Evolutionary conservation across 2,113 vertebrate genomes (phyloP).

Genomic region (Tachuris rubrigastra): DNA sequence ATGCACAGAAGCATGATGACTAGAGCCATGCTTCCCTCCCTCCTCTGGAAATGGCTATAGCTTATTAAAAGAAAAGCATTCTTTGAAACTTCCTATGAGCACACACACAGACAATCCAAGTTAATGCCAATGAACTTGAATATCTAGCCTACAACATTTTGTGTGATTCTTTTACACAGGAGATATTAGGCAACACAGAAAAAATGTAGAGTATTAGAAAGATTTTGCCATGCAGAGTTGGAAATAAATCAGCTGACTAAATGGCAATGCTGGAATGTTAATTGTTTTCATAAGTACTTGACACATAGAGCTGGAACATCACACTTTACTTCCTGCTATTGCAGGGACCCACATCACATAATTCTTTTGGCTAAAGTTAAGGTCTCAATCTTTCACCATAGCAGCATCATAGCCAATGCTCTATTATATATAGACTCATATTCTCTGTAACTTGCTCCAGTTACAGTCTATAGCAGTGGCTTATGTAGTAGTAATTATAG

Average conservation of each 20-base stretch:
- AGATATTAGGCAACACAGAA: not conserved
- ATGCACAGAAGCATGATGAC: not conserved
- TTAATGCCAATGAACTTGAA: not conserved
- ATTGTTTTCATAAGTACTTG: constrained; percentile 6
- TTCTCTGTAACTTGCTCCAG: not conserved
- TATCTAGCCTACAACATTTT: not conserved
- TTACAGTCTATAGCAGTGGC: not conserved
- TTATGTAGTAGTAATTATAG: not conserved
- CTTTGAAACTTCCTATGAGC: not conserved
- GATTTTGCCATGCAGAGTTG: not conserved
- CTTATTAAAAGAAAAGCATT: not conserved
- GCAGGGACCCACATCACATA: not conserved
- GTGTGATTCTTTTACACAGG: not conserved
- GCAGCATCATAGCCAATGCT: not conserved
- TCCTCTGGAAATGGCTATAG: not conserved
- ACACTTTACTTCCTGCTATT: not conserved
- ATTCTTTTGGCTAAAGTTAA: constrained; percentile 3
- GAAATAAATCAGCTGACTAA: not conserved
- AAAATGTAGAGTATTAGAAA: not conserved
- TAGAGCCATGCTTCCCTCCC: not conserved
- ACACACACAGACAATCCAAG: not conserved
- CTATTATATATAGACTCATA: not conserved
- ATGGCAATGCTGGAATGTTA: not conserved
- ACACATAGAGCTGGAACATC: constrained; percentile 9
- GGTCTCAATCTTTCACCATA: not conserved